A percentile compares a stretch with the other conserved stretches of the same genome.
Conservation (phyloP, 1,140 invertebrate genomes). For the Drosophila lowei region DNA sequence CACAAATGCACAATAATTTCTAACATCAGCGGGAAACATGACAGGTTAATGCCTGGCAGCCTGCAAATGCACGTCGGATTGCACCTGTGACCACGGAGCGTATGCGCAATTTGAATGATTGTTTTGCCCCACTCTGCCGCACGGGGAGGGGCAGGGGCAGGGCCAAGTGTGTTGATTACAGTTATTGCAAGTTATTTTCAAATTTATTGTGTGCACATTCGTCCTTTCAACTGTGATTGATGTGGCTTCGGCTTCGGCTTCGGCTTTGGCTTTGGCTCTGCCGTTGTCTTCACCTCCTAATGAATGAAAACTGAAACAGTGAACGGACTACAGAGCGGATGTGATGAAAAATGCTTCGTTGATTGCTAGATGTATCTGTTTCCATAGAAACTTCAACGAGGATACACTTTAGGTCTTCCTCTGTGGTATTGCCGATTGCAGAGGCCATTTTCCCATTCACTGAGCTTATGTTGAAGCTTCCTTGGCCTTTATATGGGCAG, state of each 20-base stretch:
- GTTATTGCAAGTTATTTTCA: constrained; percentile 76
- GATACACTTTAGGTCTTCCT: too few species aligned
- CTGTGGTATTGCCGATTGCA: too few species aligned
- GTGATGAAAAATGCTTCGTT: too few species aligned
- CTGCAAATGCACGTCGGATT: constrained; percentile 26
- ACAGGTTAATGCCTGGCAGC: constrained; percentile 63
- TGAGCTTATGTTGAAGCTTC: too few species aligned
- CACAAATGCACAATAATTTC: constrained; percentile 80
- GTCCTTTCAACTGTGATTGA: constrained; percentile 64
- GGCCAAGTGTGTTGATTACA: constrained; percentile 68
- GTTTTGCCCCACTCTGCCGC: constrained; percentile 64
- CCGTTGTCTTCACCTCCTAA: constrained; percentile 6
- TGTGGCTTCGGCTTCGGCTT: too few species aligned
- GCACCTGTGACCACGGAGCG: constrained; percentile 59
- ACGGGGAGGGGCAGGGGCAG: too few species aligned
- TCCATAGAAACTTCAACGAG: too few species aligned
- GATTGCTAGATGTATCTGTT: too few species aligned
- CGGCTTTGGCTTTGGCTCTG: constrained; percentile 15
- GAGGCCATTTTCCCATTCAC: too few species aligned
- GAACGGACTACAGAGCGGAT: too few species aligned
- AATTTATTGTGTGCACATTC: constrained; percentile 67
- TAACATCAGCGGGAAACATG: constrained; percentile 60
- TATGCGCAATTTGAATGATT: constrained; percentile 80
- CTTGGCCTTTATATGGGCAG: too few species aligned
- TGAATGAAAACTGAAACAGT: constrained; percentile 11